These are phyloP conservation scores for Lates calcarifer DNA, from an alignment of 2,113 vertebrate species.

Conservation along the genomic window DNA sequence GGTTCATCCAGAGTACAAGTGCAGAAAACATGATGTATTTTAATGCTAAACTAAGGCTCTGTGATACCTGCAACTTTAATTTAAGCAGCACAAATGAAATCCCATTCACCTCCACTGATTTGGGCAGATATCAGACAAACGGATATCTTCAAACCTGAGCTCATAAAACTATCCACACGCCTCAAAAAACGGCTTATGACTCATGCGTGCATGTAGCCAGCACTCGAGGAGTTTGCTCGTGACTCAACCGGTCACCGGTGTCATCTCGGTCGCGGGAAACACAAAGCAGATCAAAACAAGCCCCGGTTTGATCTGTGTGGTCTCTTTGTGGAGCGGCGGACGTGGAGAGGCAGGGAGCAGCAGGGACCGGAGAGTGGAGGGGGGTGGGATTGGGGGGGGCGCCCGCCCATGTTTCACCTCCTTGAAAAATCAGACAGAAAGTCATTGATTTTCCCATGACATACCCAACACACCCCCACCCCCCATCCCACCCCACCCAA, in stretches of 20 bases:
- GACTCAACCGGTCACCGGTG: constrained; percentile 43
- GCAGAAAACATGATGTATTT: not conserved
- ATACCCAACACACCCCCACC: constrained; percentile 61
- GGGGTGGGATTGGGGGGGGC: no score
- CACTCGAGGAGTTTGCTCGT: constrained; percentile 39
- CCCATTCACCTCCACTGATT: constrained; percentile 5
- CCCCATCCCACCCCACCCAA: not conserved
- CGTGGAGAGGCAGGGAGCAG: constrained; percentile 30
- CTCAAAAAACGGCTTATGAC: constrained; percentile 6
- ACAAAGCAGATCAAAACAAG: constrained; percentile 63
- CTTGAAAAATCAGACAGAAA: constrained; percentile 80
- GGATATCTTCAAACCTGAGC: not conserved
- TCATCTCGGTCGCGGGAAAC: constrained; percentile 54
- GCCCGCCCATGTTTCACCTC: constrained; percentile 57
- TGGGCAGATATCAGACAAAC: constrained; percentile 15
- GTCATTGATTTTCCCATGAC: constrained; percentile 84
- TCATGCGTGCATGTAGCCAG: constrained; percentile 10
- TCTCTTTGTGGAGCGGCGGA: constrained; percentile 60
- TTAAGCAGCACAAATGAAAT: not conserved
- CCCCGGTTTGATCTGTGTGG: constrained; percentile 54
- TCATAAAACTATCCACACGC: constrained; percentile 10
- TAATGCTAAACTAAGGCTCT: not conserved
- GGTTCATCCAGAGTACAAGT: constrained; percentile 3
- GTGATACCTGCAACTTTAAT: not conserved
- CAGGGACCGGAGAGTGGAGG: no score